Conservation (phyloP, 2,113 vertebrate species). For the Sphyrna mokarran region DNA sequence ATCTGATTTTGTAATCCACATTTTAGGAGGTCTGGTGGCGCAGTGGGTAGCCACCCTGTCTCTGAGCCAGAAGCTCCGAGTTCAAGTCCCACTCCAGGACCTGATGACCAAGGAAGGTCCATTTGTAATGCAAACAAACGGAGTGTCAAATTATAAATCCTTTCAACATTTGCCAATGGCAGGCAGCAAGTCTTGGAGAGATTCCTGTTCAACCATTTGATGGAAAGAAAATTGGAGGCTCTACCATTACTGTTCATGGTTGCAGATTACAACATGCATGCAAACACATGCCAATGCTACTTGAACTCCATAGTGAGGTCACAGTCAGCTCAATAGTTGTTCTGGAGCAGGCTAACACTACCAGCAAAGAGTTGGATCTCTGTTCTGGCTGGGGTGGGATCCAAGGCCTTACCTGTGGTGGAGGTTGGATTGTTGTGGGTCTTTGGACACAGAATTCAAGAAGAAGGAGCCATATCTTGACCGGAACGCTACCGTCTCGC, state of each 20-base stretch:
- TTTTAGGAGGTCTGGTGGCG: not conserved
- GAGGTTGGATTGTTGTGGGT: too few species aligned
- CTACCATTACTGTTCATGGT: not conserved
- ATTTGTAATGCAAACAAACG: not conserved
- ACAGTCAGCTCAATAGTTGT: too few species aligned
- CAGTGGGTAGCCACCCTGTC: not conserved
- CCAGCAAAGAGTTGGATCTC: too few species aligned
- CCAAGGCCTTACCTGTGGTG: too few species aligned
- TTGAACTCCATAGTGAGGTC: too few species aligned
- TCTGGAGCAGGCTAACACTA: too few species aligned
- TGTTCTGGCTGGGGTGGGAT: too few species aligned
- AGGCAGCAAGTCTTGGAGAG: not conserved
- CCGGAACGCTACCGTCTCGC: too few species aligned
- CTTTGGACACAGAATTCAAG: too few species aligned
- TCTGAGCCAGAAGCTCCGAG: not conserved
- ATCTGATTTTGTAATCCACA: not conserved
- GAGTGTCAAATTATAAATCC: not conserved
- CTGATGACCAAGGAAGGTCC: not conserved
- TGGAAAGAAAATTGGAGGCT: not conserved
- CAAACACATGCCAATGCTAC: not conserved
- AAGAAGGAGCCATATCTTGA: too few species aligned
- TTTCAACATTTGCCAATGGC: not conserved
- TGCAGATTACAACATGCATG: not conserved
- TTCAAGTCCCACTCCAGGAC: not conserved
- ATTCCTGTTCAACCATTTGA: not conserved